phyloP scores from a whole-genome alignment of 2,797 vertebrate species.

The Spinibarbus caldwelli region DNA sequence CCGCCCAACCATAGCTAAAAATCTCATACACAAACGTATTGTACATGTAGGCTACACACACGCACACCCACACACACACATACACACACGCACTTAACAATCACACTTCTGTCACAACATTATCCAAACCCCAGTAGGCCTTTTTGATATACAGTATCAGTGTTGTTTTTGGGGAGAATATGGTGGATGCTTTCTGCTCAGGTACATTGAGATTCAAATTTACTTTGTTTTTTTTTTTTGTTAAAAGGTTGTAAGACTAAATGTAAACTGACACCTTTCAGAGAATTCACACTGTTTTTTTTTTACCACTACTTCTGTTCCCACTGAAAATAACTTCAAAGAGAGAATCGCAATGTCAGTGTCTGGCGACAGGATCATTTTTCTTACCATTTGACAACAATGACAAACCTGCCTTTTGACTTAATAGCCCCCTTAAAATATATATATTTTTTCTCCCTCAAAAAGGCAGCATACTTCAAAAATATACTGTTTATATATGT shows the following conservation, averaged over 20 bases:
- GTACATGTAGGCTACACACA: constrained; percentile 11
- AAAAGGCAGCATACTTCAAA: constrained; percentile 31
- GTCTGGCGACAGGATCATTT: constrained; percentile 1
- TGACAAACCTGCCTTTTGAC: constrained; percentile 27
- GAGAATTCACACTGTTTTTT: not conserved
- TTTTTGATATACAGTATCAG: not conserved
- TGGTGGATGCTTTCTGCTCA: not conserved
- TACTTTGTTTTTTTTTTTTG: not conserved
- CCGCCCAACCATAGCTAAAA: not conserved
- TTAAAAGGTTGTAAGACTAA: constrained; percentile 7
- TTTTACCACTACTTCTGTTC: not conserved
- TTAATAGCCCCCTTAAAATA: constrained; percentile 19
- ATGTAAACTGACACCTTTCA: not conserved
- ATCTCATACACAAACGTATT: constrained; percentile 12
- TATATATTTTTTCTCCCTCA: not conserved
- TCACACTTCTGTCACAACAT: constrained; percentile 9
- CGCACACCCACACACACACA: constrained; percentile 20
- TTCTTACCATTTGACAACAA: not conserved
- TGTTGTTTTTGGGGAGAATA: not conserved
- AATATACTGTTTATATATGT: constrained; percentile 35
- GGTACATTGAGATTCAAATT: constrained; percentile 18
- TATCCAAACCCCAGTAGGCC: not conserved
- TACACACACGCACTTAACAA: constrained; percentile 8
- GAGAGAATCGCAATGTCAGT: not conserved
- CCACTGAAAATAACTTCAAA: constrained; percentile 5